A percentile compares a stretch with the other conserved stretches of the same genome.
Conservation (phyloP, 2,113 vertebrate species). For the Lagopus leucura region DNA sequence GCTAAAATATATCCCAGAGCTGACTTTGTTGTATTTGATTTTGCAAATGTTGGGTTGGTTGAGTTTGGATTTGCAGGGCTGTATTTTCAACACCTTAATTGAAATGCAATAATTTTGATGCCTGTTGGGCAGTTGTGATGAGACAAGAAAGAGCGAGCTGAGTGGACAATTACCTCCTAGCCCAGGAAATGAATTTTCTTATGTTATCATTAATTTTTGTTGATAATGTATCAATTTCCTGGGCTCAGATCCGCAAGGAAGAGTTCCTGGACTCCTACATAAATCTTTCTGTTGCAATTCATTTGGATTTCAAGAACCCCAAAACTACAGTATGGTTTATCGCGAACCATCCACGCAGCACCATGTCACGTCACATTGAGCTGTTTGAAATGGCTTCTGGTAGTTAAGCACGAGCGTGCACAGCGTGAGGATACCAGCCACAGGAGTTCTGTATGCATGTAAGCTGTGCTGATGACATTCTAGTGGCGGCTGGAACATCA, state of each 20-base stretch:
- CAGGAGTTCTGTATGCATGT: accelerated
- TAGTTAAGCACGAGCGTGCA: not conserved
- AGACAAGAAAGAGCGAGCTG: not conserved
- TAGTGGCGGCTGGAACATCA: not conserved
- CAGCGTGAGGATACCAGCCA: not conserved
- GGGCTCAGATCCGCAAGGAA: not conserved
- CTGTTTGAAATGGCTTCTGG: not conserved
- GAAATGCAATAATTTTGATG: accelerated
- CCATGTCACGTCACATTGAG: accelerated
- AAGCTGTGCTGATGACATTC: not conserved
- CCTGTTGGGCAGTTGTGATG: not conserved
- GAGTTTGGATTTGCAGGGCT: not conserved
- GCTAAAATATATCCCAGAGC: slow-evolving; percentile 35
- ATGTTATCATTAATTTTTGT: not conserved
- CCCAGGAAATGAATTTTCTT: not conserved
- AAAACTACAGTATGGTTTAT: not conserved
- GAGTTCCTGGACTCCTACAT: not conserved
- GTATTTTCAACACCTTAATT: not conserved
- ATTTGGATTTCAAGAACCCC: not conserved
- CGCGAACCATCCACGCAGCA: not conserved
- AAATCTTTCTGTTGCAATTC: not conserved
- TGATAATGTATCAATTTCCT: not conserved
- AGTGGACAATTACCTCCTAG: not conserved
- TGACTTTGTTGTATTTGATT: slow-evolving; percentile 45
- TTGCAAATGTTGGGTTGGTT: not conserved